Percentiles rank a stretch among this genome's conserved stretches.
phyloP scores from a whole-genome alignment of 2,888 invertebrate genomes.

The Raillietiella orientalis region DNA sequence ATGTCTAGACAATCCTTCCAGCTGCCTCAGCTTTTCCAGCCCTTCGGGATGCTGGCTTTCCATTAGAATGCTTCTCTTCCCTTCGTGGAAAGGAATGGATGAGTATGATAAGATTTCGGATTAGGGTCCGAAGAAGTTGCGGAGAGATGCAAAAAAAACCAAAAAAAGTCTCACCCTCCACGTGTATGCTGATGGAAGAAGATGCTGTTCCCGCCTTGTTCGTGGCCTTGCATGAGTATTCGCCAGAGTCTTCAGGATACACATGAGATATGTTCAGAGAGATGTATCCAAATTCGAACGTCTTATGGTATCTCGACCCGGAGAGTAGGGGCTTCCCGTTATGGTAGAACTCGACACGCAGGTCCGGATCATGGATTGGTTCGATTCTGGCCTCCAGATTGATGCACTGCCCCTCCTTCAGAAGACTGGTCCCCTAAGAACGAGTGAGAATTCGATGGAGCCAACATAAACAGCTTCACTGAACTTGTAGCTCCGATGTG shows the following conservation, averaged over 20 bases:
- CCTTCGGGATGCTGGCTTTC: constrained; percentile 85
- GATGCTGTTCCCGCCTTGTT: constrained; percentile 69
- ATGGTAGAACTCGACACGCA: constrained; percentile 65
- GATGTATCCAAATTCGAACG: constrained; percentile 91
- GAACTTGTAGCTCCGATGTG: constrained; percentile 35
- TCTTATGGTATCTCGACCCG: constrained; percentile 67
- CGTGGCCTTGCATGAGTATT: constrained; percentile 68
- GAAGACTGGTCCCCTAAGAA: constrained; percentile 38
- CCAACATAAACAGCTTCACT: not conserved
- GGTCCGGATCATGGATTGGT: constrained; percentile 58
- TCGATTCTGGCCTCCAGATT: constrained; percentile 80
- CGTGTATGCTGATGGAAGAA: constrained; percentile 43
- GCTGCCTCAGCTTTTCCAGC: constrained; percentile 56
- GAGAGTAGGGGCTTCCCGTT: constrained; percentile 70
- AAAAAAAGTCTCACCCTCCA: constrained; percentile 17
- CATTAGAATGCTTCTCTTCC: constrained; percentile 35
- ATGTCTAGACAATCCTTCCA: constrained; percentile 31
- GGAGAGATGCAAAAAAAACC: too few relatives aligned
- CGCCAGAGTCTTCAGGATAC: constrained; percentile 80
- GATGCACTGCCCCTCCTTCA: constrained; percentile 67
- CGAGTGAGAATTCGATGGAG: not conserved
- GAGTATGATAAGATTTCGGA: constrained; percentile 9
- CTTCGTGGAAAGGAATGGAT: constrained; percentile 4
- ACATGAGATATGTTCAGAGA: constrained; percentile 77
- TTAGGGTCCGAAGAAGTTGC: not conserved